Base-by-base conservation (phyloP, 2,113 vertebrate species). In the Marmota monax region DNA sequence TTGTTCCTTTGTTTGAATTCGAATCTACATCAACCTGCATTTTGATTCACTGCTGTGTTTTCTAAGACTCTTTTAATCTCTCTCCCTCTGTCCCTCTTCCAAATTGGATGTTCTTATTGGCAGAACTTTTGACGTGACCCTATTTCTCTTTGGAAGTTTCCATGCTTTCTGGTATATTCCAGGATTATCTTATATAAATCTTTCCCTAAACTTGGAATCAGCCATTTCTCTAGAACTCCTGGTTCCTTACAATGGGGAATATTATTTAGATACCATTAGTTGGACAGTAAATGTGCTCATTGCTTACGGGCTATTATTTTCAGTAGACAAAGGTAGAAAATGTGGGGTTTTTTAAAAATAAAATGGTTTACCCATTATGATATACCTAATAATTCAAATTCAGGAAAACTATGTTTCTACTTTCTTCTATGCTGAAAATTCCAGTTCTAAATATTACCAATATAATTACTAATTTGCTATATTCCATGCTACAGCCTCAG, bases 161-260 rank as follows among this genome's bases (percentile, higher is more conserved):
- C 53, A 94, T 88, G 29, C 20, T 97, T 56, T 92, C 61, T 72
- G 45, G 22, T 32, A 48, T 84, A 42, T 88, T 92, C 32, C 34
- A 69, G 53, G 56, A 25, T 83, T 23, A 56, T 74, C 27, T 45
- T 79, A 14, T 23, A 32, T 10, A 25, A 39, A 51, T 69, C 39
- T 45, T 61, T 29, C 70, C n/a, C 22, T 45, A 84, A 32, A 73
- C 48, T 6, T 39, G 23, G 72, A 65, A 72, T 17, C 45, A 78
- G n/a, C 22, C 80, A 34, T 65, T 88, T 88, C 39, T 83, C 25
- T 80, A 18, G 56, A 10, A 65, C 25, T 63, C 13, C 56, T 34
- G 13, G 8, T 61, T 90, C 39, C 48, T 92, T 96, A 34, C 48
- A 32, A 6, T 45, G 22, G 53, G 27, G 3, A 58, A 61, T 84